phyloP scores from a whole-genome alignment of 2,888 invertebrate genomes.

The Drosophila dives region DNA sequence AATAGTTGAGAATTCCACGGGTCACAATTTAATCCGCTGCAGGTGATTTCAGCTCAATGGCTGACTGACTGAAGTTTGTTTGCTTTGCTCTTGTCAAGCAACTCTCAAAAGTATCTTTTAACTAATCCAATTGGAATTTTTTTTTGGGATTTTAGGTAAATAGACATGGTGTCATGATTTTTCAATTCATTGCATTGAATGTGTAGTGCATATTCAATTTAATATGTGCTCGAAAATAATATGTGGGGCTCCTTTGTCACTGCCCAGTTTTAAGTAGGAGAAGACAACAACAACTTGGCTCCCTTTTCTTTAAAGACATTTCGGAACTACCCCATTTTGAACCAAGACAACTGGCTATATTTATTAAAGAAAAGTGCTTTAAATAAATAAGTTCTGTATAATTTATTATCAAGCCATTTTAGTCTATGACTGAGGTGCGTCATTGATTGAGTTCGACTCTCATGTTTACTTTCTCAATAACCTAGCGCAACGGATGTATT shows the following conservation, averaged over 20 bases:
- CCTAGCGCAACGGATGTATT: neutral
- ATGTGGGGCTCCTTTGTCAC: neutral
- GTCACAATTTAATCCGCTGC: slow-evolving; percentile 44
- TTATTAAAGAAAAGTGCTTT: neutral
- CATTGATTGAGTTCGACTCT: neutral
- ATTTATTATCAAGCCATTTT: neutral
- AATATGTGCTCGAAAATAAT: neutral
- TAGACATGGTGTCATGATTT: slow-evolving; percentile 15
- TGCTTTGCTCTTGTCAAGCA: slow-evolving; percentile 34
- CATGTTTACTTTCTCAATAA: neutral
- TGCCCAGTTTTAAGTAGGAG: neutral
- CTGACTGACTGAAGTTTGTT: slow-evolving; percentile 40
- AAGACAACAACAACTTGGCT: neutral
- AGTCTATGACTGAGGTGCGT: neutral
- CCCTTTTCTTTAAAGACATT: neutral
- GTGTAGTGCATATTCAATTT: neutral
- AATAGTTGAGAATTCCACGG: slow-evolving; percentile 30
- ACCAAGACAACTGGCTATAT: neutral
- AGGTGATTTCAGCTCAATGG: slow-evolving; percentile 55
- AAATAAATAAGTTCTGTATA: neutral
- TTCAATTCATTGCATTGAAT: slow-evolving; percentile 34
- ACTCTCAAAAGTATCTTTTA: slow-evolving; percentile 44
- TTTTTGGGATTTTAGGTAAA: slow-evolving; percentile 17
- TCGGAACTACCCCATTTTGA: neutral
- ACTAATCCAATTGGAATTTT: slow-evolving; percentile 42